Conservation (phyloP, 2,888 invertebrate genomes). For the Onthophagus sagittarius region DNA sequence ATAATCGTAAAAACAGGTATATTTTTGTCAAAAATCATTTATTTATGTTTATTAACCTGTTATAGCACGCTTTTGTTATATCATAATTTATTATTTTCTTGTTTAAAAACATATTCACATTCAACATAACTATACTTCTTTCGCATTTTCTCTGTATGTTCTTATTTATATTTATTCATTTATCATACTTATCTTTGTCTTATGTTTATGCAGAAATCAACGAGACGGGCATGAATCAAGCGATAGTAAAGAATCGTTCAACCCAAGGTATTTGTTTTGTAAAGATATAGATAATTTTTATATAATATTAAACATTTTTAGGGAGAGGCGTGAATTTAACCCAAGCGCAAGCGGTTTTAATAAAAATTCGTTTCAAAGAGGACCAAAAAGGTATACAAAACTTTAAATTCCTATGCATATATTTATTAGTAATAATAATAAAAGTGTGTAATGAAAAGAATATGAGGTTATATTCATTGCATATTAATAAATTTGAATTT, state of each 20-base stretch:
- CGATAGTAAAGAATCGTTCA: neutral
- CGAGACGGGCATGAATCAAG: neutral
- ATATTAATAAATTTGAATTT: too few relatives aligned
- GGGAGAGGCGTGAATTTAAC: neutral
- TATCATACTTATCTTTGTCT: neutral
- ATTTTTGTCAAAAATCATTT: neutral
- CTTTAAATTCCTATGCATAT: neutral
- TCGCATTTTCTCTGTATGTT: neutral
- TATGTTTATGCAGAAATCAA: neutral
- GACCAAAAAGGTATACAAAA: conserved; percentile 3
- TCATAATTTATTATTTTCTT: neutral
- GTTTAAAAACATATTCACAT: neutral
- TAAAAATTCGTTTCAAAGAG: neutral
- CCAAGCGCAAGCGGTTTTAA: neutral
- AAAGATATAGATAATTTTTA: neutral
- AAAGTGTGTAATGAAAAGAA: too few relatives aligned
- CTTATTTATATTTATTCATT: neutral
- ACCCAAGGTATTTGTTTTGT: neutral
- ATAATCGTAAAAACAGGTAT: neutral
- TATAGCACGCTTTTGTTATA: neutral
- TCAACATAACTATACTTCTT: neutral
- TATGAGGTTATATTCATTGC: too few relatives aligned
- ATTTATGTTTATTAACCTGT: neutral
- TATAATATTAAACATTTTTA: neutral
- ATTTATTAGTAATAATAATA: too few relatives aligned